These are phyloP conservation scores for Dolomedes plantarius DNA, from an alignment of 2,888 invertebrate species.

Conservation along the genomic window DNA sequence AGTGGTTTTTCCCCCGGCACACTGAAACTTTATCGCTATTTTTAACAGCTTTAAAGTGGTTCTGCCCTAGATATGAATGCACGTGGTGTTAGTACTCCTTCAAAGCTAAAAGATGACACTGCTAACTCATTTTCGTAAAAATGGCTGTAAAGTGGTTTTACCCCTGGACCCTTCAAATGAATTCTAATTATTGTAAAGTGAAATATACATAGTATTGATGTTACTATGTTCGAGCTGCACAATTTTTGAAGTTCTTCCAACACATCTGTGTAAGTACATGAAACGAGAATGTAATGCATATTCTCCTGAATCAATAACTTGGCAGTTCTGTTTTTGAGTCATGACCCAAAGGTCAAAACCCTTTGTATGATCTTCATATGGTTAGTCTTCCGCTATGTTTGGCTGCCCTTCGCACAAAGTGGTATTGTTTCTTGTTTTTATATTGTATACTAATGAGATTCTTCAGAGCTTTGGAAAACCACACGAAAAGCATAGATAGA, in stretches of 20 bases:
- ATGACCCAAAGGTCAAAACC: background rate
- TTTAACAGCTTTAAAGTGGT: no score
- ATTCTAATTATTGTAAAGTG: no score
- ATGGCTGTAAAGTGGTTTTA: no score
- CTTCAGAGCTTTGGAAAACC: constrained; percentile 5
- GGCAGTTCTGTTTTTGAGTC: background rate
- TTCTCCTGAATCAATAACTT: background rate
- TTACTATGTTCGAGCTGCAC: no score
- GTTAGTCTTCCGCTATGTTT: constrained; percentile 68
- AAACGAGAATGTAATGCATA: background rate
- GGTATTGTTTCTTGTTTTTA: constrained; percentile 11
- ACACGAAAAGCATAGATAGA: background rate
- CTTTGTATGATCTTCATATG: constrained; percentile 51
- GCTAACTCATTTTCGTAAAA: no score
- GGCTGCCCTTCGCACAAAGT: constrained; percentile 70
- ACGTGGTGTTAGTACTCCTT: no score
- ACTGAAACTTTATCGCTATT: no score
- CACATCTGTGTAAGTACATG: background rate
- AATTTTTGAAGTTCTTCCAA: constrained; percentile 9
- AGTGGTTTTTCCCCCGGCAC: no score
- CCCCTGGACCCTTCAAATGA: no score
- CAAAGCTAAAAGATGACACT: no score
- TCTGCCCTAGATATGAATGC: no score
- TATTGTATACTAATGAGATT: constrained; percentile 4
- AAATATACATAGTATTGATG: no score